Percentiles rank a stretch among this genome's conserved stretches.
Conservation (phyloP, 2,113 vertebrate genomes). For the Holacanthus passer region DNA sequence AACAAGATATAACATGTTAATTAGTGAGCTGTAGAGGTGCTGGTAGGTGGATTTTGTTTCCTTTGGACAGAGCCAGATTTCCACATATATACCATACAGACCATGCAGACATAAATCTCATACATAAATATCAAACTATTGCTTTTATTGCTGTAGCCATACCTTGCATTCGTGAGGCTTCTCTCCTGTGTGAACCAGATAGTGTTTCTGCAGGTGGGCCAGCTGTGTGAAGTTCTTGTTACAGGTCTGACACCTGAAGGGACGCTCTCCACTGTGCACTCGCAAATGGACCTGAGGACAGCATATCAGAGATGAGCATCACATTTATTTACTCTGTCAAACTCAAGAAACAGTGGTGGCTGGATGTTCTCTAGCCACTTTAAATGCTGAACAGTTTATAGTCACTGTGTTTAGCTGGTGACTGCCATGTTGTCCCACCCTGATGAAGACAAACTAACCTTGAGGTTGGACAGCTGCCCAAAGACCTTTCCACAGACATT, state of each 20-base stretch:
- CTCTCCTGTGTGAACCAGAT: conserved; percentile 96
- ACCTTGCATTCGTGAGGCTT: conserved; percentile 97
- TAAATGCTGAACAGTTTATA: background rate
- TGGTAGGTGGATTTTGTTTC: background rate
- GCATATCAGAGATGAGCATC: background rate
- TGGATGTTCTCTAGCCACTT: background rate
- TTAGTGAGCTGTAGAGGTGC: background rate
- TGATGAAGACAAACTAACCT: conserved; percentile 84
- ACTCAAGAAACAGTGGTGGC: background rate
- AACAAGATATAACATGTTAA: background rate
- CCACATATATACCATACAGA: too few species aligned
- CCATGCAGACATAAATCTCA: background rate
- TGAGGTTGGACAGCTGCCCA: conserved; percentile 96
- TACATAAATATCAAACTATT: background rate
- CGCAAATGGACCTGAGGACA: conserved; percentile 92
- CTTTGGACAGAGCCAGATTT: too few species aligned
- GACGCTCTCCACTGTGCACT: conserved; percentile 96
- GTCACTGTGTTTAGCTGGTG: background rate
- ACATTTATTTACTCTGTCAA: background rate
- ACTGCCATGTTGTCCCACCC: background rate
- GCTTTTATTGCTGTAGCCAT: conserved; percentile 28
- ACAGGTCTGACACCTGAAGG: conserved; percentile 95
- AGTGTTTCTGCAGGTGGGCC: conserved; percentile 98
- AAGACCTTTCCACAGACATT: conserved; percentile 96
- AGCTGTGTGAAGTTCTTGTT: conserved; percentile 95